Conservation (phyloP, 2,797 vertebrate genomes). For the Tenualosa ilisha region DNA sequence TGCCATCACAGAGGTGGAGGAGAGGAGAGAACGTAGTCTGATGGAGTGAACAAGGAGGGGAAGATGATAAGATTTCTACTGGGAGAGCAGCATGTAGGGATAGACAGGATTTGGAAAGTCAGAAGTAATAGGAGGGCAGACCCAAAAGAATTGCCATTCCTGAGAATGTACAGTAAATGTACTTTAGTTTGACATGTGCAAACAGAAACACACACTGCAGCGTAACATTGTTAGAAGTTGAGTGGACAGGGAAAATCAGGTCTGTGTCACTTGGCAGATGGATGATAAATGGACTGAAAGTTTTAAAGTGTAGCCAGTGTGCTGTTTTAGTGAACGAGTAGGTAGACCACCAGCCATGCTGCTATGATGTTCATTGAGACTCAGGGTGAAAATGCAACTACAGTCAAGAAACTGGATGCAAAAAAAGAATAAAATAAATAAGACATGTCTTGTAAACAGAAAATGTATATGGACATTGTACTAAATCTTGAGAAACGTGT, state of each 20-base stretch:
- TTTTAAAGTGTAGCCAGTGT: neutral
- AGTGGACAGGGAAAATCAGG: neutral
- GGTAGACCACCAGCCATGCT: neutral
- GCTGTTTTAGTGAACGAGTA: neutral
- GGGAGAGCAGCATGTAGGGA: neutral
- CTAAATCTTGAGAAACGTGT: too few relatives aligned
- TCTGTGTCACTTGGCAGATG: neutral
- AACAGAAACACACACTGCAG: neutral
- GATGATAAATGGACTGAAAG: neutral
- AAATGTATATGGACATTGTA: neutral
- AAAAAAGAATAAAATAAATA: too few relatives aligned
- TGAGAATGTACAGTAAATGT: neutral
- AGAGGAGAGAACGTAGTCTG: constrained; percentile 60
- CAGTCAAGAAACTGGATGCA: neutral
- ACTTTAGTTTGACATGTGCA: neutral
- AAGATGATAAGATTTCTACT: neutral
- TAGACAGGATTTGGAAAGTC: neutral
- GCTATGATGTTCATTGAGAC: neutral
- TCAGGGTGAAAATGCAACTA: neutral
- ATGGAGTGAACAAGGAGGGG: constrained; percentile 38
- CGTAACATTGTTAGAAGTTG: too few relatives aligned
- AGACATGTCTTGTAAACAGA: neutral
- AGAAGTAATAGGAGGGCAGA: neutral
- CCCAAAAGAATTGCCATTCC: neutral
- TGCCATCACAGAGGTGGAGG: constrained; percentile 58